Evolutionary conservation across 1,140 invertebrate species (phyloP).

Genomic region (Brachionus calyciflorus): DNA sequence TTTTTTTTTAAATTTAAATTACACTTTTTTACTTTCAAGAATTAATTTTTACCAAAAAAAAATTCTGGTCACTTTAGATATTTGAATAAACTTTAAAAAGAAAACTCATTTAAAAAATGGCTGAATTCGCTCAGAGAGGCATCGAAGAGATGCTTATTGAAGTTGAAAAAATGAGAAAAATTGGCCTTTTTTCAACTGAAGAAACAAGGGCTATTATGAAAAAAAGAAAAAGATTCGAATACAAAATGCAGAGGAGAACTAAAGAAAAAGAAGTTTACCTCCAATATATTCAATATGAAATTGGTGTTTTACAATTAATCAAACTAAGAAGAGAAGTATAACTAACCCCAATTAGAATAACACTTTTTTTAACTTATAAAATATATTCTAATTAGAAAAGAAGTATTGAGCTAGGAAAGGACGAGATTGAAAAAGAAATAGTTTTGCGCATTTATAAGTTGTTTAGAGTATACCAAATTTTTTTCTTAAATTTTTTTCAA

Average conservation of each 20-base stretch:
- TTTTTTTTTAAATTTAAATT: too few relatives aligned
- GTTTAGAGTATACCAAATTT: constrained; percentile 61
- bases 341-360: background rate
- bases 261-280: constrained; percentile 72
- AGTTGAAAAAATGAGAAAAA: constrained; percentile 70
- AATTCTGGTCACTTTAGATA: too few relatives aligned
- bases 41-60: too few relatives aligned
- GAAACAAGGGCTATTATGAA: constrained; percentile 72
- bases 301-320: constrained; percentile 68
- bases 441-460: constrained; percentile 68
- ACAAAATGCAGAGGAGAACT: constrained; percentile 68
- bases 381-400: constrained; percentile 60
- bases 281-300: constrained; percentile 70
- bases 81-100: too few relatives aligned
- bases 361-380: background rate
- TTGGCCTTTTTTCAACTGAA: constrained; percentile 67
- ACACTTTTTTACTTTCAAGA: too few relatives aligned
- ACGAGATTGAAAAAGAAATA: constrained; percentile 68
- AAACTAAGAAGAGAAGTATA: constrained; percentile 60
- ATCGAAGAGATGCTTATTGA: constrained; percentile 71
- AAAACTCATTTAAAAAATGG: too few relatives aligned
- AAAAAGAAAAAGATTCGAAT: constrained; percentile 70
- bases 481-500: background rate
- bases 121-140: constrained; percentile 71
- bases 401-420: constrained; percentile 65